Percentiles rank a stretch among this genome's conserved stretches.
phyloP scores from a whole-genome alignment of 1,140 invertebrate species.

The Adoxophyes honmai region DNA sequence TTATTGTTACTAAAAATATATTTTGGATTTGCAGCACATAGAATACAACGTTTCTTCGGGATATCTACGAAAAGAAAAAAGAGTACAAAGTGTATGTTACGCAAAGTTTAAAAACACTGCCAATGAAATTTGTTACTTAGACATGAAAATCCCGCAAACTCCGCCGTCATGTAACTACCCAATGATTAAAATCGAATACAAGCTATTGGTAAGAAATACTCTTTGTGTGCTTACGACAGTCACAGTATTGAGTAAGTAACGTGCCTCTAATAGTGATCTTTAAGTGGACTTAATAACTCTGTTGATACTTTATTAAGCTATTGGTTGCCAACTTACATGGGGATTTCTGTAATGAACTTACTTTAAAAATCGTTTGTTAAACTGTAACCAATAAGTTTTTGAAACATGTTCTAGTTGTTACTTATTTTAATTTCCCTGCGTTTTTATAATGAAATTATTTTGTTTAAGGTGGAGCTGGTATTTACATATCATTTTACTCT shows the following conservation, averaged over 20 bases:
- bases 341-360: too few species aligned
- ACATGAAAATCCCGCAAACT: constrained; percentile 46
- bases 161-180: constrained; percentile 44
- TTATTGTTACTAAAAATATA: background rate
- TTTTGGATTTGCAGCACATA: constrained; percentile 47
- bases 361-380: too few species aligned
- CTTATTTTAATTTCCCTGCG: too few species aligned
- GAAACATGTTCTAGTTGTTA: too few species aligned
- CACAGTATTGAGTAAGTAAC: too few species aligned
- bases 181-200: constrained; percentile 53
- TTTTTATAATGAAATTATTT: constrained; percentile 14
- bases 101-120: constrained; percentile 33
- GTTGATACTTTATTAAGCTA: too few species aligned
- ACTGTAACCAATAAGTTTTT: too few species aligned
- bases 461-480: constrained; percentile 50
- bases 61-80: constrained; percentile 42
- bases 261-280: too few species aligned
- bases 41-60: constrained; percentile 45
- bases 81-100: constrained; percentile 36
- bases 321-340: too few species aligned
- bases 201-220: constrained; percentile 41
- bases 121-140: constrained; percentile 38
- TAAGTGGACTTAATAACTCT: too few species aligned
- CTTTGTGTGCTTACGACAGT: background rate
- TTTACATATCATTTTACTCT: constrained; percentile 48